phyloP scores from a whole-genome alignment of 2,113 vertebrate species.

The Danionella cerebrum region DNA sequence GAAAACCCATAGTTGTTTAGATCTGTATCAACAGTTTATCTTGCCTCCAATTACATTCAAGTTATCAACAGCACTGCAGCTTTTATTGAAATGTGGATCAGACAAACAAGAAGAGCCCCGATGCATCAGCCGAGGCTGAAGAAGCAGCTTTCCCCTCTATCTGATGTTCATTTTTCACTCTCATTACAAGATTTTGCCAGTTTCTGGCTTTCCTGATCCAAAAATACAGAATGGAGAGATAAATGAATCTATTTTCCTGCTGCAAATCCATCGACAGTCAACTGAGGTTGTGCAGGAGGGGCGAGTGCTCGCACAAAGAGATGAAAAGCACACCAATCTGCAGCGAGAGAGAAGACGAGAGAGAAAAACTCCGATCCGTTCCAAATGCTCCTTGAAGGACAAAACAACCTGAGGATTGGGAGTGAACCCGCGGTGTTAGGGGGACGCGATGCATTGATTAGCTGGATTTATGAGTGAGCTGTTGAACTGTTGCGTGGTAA shows the following conservation, averaged over 20 bases:
- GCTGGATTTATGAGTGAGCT: background rate
- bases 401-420: constrained; percentile 1
- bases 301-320: constrained; percentile 37
- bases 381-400: background rate
- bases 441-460: background rate
- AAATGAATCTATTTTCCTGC: constrained; percentile 25
- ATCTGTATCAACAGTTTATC: too few relatives aligned
- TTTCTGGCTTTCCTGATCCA: background rate
- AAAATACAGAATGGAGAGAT: background rate
- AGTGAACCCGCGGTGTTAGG: background rate
- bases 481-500: constrained; percentile 5
- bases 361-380: background rate
- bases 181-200: background rate
- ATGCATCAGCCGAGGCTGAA: background rate
- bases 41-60: too few relatives aligned
- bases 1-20: too few relatives aligned
- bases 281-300: constrained; percentile 29
- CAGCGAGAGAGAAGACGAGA: background rate
- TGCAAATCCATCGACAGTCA: constrained; percentile 29
- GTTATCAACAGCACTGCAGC: too few relatives aligned
- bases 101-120: too few relatives aligned
- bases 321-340: constrained; percentile 22
- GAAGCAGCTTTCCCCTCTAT: background rate
- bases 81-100: too few relatives aligned
- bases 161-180: background rate